A percentile compares a stretch with the other conserved stretches of the same genome.
phyloP scores from a whole-genome alignment of 2,888 invertebrate species.

The Rapana venosa region DNA sequence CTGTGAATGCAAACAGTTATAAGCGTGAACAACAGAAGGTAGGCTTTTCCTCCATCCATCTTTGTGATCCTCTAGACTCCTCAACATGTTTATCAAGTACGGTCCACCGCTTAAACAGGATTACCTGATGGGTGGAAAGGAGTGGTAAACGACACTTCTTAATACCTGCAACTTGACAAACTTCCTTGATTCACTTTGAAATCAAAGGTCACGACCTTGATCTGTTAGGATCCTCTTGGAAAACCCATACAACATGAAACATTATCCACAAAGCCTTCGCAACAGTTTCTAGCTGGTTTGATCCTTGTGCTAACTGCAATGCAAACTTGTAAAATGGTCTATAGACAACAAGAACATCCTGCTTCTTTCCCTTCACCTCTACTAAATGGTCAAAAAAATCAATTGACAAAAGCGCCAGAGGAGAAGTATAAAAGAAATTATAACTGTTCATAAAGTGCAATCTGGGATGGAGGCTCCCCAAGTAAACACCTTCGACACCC shows the following conservation, averaged over 20 bases:
- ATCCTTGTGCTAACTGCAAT: not conserved
- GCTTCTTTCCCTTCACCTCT: not conserved
- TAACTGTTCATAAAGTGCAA: not conserved
- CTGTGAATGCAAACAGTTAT: slow-evolving; percentile 7
- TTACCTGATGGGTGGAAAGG: slow-evolving; percentile 19
- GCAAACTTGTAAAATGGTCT: slow-evolving; percentile 37
- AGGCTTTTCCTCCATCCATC: not conserved
- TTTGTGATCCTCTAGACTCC: slow-evolving; percentile 6
- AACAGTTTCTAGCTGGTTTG: not conserved
- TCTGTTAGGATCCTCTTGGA: not conserved
- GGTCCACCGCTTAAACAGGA: slow-evolving; percentile 10
- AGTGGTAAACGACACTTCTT: slow-evolving; percentile 22
- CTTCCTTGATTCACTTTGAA: not conserved
- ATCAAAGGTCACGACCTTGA: slow-evolving; percentile 11
- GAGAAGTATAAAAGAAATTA: not conserved
- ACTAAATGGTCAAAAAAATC: not conserved
- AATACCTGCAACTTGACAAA: not conserved
- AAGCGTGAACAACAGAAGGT: not conserved
- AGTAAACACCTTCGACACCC: not conserved
- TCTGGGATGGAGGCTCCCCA: not conserved
- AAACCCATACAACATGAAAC: slow-evolving; percentile 3
- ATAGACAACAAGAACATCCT: slow-evolving; percentile 9
- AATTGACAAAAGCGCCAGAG: not conserved
- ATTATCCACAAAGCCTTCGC: slow-evolving; percentile 19
- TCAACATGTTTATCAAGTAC: slow-evolving; percentile 3